These are phyloP conservation scores for Prionailurus bengalensis DNA, from an alignment of 2,113 vertebrate genomes.

Conservation along the genomic window DNA sequence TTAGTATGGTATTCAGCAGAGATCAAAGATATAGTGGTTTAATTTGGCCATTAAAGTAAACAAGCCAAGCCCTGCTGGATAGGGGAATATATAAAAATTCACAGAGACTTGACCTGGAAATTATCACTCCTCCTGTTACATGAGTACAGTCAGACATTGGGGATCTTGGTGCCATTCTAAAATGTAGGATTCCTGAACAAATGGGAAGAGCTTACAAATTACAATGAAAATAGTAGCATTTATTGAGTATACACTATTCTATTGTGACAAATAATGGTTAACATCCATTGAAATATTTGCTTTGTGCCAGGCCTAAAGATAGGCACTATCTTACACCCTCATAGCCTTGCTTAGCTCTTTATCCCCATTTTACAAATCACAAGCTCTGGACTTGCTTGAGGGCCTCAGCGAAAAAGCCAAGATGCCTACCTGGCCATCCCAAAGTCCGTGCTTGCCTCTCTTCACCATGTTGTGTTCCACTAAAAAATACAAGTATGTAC, in stretches of 20 bases:
- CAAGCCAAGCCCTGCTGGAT: not conserved
- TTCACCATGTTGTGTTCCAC: not conserved
- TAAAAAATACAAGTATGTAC: not conserved
- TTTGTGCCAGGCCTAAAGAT: slow-evolving; percentile 16
- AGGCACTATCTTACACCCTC: slow-evolving; percentile 18
- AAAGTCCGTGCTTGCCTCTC: not conserved
- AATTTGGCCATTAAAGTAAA: slow-evolving; percentile 61
- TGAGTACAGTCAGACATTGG: not conserved
- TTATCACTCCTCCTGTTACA: not conserved
- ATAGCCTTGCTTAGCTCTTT: not conserved
- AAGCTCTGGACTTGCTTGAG: not conserved
- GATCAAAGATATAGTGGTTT: slow-evolving; percentile 13
- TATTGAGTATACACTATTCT: not conserved
- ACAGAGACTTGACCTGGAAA: slow-evolving; percentile 42
- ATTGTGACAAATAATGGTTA: slow-evolving; percentile 25
- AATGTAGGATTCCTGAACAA: not conserved
- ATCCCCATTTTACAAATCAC: slow-evolving; percentile 15
- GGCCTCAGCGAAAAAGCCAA: not conserved
- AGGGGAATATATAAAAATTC: slow-evolving; percentile 49
- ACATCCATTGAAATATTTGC: slow-evolving; percentile 38
- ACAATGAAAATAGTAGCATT: slow-evolving; percentile 39
- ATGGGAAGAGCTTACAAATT: not conserved
- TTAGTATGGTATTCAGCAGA: not conserved
- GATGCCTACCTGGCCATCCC: not conserved
- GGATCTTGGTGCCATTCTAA: not conserved